Evolutionary conservation across 2,113 vertebrate species (phyloP).

Genomic region (Ramphastos sulfuratus): DNA sequence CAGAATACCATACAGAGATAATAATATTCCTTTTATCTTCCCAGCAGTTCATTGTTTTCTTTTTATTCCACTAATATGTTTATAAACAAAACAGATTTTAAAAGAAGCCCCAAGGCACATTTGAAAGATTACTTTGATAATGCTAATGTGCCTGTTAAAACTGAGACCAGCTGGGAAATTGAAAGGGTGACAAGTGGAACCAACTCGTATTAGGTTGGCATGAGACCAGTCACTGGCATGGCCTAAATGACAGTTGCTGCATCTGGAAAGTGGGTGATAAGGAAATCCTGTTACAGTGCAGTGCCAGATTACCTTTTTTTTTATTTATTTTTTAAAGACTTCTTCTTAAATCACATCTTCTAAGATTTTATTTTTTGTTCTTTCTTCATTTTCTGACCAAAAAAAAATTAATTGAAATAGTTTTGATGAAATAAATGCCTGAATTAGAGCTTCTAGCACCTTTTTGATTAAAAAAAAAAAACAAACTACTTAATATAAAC

Average conservation of each 20-base stretch:
- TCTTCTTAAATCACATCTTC: conserved; percentile 63
- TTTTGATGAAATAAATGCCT: conserved; percentile 56
- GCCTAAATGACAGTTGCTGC: conserved; percentile 72
- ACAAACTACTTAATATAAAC: background rate
- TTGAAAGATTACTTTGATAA: conserved; percentile 77
- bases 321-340: background rate
- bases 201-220: conserved; percentile 77
- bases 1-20: conserved; percentile 12
- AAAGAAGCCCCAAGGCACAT: conserved; percentile 49
- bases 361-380: conserved; percentile 61
- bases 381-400: conserved; percentile 60
- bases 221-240: conserved; percentile 69
- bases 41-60: conserved; percentile 56
- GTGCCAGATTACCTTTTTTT: conserved; percentile 14
- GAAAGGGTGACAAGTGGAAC: conserved; percentile 81
- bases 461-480: background rate
- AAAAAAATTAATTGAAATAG: background rate
- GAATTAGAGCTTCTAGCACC: conserved; percentile 24
- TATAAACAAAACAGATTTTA: conserved; percentile 61
- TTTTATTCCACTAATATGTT: background rate
- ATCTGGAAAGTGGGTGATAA: conserved; percentile 78
- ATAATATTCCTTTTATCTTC: conserved; percentile 57
- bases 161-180: conserved; percentile 74
- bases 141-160: conserved; percentile 80
- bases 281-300: conserved; percentile 76